Evolutionary conservation across 2,113 vertebrate species (phyloP), one percentile per base, ranked within the genome.

Genomic region (Neogale vison): DNA sequence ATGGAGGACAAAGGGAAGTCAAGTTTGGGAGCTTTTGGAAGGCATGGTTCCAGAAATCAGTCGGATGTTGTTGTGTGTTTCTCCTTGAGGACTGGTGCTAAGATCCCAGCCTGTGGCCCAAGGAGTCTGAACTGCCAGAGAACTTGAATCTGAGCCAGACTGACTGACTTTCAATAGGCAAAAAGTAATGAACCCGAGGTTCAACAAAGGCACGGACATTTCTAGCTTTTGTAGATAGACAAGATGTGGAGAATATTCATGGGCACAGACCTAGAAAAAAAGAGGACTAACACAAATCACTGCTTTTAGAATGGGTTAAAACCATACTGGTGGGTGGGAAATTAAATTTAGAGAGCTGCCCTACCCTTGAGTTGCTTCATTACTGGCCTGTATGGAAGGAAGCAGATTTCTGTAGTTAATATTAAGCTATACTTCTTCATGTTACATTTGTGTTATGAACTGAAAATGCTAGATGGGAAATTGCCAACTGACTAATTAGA

Each of bases 401-500:
- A 72, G 52, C 21, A 74, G 21, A 94, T 95, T 72, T 95, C 82
- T 8, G 0, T 84, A 96, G 50, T 91, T 82, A 96, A 82, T 26
- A 91, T 61, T 61, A 8, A 86, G 82, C 18, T 50, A 52, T 8
- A 26, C 29, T 83, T 88, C 93, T 80, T 87, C 87, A 93, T 47
- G 39, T 83, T 87, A 42, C 23, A 69, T 93, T 95, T 95, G 80
- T 45, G 63, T 29, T 47, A 61, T 74, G 95, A 97, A 95, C 82
- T 0, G 1, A 90, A 95, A 91, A 76, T 86, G 36, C 61, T 96
- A 74, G 17, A 63, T 76, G 72, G 76, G 21, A 96, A 98, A 92
- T 83, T 91, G 42, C 47, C 36, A 84, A n/a, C 63, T 83, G 88
- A 97, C 93, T 88, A 83, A 96, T 88, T 96, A 85, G 50, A 90